Conservation (phyloP, 1,140 invertebrate genomes). For the Melanaphis sacchari region DNA sequence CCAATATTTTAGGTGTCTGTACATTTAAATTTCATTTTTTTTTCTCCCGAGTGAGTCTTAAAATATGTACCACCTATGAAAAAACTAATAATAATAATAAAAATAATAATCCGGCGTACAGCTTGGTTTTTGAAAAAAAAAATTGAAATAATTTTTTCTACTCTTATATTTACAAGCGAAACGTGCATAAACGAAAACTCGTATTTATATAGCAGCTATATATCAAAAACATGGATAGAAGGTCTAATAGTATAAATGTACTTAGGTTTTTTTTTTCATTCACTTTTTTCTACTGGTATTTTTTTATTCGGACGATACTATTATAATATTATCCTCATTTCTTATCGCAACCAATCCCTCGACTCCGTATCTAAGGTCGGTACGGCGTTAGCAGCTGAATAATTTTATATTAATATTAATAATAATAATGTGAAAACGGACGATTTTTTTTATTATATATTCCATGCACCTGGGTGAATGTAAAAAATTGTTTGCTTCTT, state of each 20-base stretch:
- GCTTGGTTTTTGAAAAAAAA: background rate
- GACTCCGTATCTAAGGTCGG: background rate
- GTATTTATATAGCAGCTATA: background rate
- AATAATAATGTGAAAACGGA: background rate
- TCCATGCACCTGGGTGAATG: background rate
- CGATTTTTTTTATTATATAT: background rate
- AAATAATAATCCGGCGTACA: background rate
- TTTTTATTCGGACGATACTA: background rate
- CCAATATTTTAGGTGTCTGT: background rate
- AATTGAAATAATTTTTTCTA: background rate
- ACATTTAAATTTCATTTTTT: background rate
- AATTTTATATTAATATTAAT: background rate
- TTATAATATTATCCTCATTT: constrained; percentile 1
- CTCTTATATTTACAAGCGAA: background rate
- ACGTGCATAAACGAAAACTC: background rate
- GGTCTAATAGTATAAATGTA: background rate
- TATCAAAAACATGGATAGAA: background rate
- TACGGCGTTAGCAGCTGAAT: constrained; percentile 2
- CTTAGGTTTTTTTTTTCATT: background rate
- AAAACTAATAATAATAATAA: background rate
- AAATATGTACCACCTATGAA: background rate
- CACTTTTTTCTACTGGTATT: background rate
- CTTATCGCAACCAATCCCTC: background rate
- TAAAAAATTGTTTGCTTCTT: background rate
- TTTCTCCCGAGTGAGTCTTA: background rate